phyloP scores from a whole-genome alignment of 2,888 invertebrate genomes.

The Catocala sponsa region DNA sequence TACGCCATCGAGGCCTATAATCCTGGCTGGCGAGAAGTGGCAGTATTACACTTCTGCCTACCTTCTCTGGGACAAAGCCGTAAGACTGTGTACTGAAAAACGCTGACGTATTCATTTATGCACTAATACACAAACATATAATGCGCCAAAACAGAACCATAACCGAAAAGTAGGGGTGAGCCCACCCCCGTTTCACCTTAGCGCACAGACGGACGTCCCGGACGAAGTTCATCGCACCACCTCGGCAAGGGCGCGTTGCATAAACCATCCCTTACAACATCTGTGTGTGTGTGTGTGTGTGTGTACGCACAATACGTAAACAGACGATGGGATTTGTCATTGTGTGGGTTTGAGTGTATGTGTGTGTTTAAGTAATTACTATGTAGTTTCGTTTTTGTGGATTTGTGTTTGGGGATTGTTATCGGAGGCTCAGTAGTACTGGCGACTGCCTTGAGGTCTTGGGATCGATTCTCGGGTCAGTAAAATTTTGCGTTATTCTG shows the following conservation, averaged over 20 bases:
- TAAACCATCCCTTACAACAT: constrained; percentile 46
- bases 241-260: constrained; percentile 52
- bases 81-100: not conserved
- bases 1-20: no score
- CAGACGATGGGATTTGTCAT: constrained; percentile 7
- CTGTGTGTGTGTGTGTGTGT: constrained; percentile 15
- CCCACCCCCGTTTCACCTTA: constrained; percentile 46
- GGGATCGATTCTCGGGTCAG: no score
- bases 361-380: not conserved
- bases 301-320: constrained; percentile 6
- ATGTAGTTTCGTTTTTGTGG: no score
- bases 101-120: no score
- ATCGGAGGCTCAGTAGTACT: no score
- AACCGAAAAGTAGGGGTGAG: constrained; percentile 27
- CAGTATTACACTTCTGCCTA: no score
- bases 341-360: constrained; percentile 15
- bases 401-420: no score
- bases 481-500: no score
- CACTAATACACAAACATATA: not conserved
- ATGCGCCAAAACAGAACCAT: constrained; percentile 14
- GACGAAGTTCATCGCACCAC: constrained; percentile 52
- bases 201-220: constrained; percentile 47
- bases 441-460: no score
- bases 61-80: not conserved
- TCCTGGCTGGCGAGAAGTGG: no score